Percentiles rank a stretch among this genome's conserved stretches.
phyloP scores from a whole-genome alignment of 2,113 vertebrate species.

The Hippolais icterina region DNA sequence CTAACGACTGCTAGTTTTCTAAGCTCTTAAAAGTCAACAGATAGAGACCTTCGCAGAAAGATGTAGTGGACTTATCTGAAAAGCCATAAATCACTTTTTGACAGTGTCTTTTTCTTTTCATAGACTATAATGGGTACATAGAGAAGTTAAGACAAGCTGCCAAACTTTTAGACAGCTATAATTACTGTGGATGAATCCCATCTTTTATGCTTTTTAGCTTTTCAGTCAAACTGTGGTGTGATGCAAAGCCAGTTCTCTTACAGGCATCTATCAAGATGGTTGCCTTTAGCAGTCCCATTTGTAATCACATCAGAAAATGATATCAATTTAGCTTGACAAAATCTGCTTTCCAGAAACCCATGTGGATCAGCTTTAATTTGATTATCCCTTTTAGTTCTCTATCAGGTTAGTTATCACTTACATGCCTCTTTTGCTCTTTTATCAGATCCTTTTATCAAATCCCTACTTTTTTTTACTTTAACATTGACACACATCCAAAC shows the following conservation, averaged over 20 bases:
- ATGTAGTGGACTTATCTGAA: not conserved
- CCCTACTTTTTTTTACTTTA: constrained; percentile 1
- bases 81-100: not conserved
- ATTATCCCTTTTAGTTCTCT: constrained; percentile 47
- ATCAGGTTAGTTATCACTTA: constrained; percentile 50
- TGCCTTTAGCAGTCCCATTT: constrained; percentile 35
- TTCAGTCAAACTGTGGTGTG: not conserved
- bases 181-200: not conserved
- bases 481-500: constrained; percentile 25
- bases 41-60: not conserved
- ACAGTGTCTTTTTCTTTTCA: not conserved
- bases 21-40: not conserved
- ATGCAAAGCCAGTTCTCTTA: not conserved
- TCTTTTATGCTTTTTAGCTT: constrained; percentile 16
- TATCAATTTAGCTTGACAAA: constrained; percentile 51
- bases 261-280: not conserved
- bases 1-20: not conserved
- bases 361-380: constrained; percentile 22
- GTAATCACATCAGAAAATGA: constrained; percentile 55
- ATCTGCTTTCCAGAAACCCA: constrained; percentile 53
- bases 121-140: not conserved
- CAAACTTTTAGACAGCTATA: not conserved
- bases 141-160: constrained; percentile 3
- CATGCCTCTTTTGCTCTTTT: constrained; percentile 22
- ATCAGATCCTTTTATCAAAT: constrained; percentile 55